Evolutionary conservation across 1,140 invertebrate genomes (phyloP).

Genomic region (Tetramorium alpestre): DNA sequence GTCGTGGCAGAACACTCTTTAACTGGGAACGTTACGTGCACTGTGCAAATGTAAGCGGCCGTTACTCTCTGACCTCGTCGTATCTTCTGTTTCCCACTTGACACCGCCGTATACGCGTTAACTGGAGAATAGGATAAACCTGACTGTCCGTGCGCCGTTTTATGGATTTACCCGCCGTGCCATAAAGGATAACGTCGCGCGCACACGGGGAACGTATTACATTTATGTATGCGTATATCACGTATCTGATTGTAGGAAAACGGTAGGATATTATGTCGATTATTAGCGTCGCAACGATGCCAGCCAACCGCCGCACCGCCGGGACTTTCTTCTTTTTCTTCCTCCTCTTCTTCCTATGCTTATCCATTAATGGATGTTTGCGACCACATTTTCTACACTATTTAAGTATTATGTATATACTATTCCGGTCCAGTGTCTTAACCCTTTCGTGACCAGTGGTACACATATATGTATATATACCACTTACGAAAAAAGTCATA

Average conservation of each 20-base stretch:
- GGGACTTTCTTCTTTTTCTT: not conserved
- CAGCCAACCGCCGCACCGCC: not conserved
- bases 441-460: too few species aligned
- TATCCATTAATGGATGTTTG: too few species aligned
- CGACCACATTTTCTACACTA: too few species aligned
- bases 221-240: constrained; percentile 74
- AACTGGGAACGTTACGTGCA: constrained; percentile 67
- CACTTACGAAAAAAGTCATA: too few species aligned
- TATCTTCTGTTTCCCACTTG: constrained; percentile 72
- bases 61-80: constrained; percentile 76
- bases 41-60: constrained; percentile 73
- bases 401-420: too few species aligned
- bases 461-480: too few species aligned
- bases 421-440: too few species aligned
- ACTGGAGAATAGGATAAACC: constrained; percentile 75
- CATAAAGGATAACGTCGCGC: constrained; percentile 73
- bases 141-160: constrained; percentile 72
- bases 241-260: constrained; percentile 68
- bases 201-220: constrained; percentile 67
- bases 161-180: constrained; percentile 71
- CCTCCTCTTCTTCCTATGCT: too few species aligned
- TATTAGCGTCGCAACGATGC: constrained; percentile 54
- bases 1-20: constrained; percentile 72
- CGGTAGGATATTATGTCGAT: constrained; percentile 63
- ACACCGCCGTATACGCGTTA: constrained; percentile 65